Percentiles rank a stretch among this genome's conserved stretches.
phyloP scores from a whole-genome alignment of 2,797 vertebrate species.

The Leptodactylus fallax region DNA sequence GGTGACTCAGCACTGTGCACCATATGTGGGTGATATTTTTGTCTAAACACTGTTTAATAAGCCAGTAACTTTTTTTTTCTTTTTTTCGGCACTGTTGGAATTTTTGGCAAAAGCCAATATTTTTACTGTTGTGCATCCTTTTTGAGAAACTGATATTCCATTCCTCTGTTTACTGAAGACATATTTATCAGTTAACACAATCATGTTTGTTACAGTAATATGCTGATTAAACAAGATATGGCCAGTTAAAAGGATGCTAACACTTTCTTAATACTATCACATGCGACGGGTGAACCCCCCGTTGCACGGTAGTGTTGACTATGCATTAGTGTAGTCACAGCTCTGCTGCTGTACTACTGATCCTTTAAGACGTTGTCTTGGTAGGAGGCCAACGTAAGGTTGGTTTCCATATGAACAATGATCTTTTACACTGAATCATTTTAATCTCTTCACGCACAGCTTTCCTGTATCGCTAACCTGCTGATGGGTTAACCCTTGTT shows the following conservation, averaged over 20 bases:
- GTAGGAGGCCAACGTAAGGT: slow-evolving; percentile 73
- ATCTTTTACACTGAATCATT: slow-evolving; percentile 74
- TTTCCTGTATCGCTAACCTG: slow-evolving; percentile 24
- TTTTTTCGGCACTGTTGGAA: slow-evolving; percentile 78
- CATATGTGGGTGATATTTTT: slow-evolving; percentile 79
- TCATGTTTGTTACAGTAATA: slow-evolving; percentile 84
- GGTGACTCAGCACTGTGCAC: slow-evolving; percentile 80
- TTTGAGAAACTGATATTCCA: slow-evolving; percentile 80
- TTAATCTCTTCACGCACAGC: slow-evolving; percentile 36
- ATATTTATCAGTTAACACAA: slow-evolving; percentile 83
- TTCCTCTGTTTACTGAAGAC: slow-evolving; percentile 85
- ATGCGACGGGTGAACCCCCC: slow-evolving; percentile 68
- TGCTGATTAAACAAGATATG: slow-evolving; percentile 79
- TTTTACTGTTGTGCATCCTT: slow-evolving; percentile 83
- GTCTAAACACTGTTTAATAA: slow-evolving; percentile 81
- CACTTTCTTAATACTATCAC: slow-evolving; percentile 60
- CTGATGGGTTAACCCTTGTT: slow-evolving; percentile 11
- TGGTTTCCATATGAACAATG: slow-evolving; percentile 73
- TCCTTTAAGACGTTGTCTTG: slow-evolving; percentile 76
- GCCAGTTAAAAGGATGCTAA: slow-evolving; percentile 81
- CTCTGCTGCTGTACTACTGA: slow-evolving; percentile 55
- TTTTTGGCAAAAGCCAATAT: slow-evolving; percentile 79
- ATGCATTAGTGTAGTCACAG: slow-evolving; percentile 76
- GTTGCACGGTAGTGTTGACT: slow-evolving; percentile 71
- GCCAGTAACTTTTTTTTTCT: slow-evolving; percentile 78